Evolutionary conservation across 2,113 vertebrate species (phyloP), one percentile per base, ranked within the genome.

Genomic region (Heliornis fulica): DNA sequence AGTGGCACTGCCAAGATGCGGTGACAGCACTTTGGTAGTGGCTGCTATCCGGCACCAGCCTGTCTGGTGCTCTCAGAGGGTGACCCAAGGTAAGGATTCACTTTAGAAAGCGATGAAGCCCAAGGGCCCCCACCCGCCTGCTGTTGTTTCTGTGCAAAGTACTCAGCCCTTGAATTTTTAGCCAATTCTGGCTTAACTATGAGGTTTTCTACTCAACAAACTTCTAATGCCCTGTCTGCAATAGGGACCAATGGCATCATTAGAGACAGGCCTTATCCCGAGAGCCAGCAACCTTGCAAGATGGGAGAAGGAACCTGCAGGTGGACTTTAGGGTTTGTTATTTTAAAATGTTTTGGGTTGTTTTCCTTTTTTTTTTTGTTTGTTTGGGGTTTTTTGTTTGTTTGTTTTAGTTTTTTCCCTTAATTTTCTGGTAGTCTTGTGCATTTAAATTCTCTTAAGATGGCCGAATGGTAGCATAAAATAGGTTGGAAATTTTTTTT

Each of bases 81-180:
- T 36, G 36, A 89, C n/a, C 14, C 2, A 2, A 53, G 34, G n/a
- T 17, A 5, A 32, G n/a, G 32, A 15, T 54, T 76, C 69, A 22
- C 50, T 83, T 64, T 63, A 31, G 17, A 61, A 86, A 61, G 18
- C 21, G 11, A 15, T 36, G 43, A 89, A 93, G 57, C 45, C 54
- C n/a, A 51, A 57, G n/a, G 64, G 32, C 21, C 5, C 15, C 6
- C 2, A 0, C 74, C 56, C 0, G 0, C 20, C 66, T 32, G 16
- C 20, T 51, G 36, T 60, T 6, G 0, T 56, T 69, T 23, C 63
- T 71, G 10, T 66, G 59, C 22, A 8, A 56, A 43, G 41, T 65
- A n/a, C 50, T 83, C 51, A 63, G 34, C 11, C 15, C 16, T 78
- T 56, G 46, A n/a, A 63, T 91, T 94, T 43, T 87, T n/a, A 83